Evolutionary conservation across 2,113 vertebrate species (phyloP), one percentile per base, ranked within the genome.

Genomic region (Rhinolophus ferrumequinum): DNA sequence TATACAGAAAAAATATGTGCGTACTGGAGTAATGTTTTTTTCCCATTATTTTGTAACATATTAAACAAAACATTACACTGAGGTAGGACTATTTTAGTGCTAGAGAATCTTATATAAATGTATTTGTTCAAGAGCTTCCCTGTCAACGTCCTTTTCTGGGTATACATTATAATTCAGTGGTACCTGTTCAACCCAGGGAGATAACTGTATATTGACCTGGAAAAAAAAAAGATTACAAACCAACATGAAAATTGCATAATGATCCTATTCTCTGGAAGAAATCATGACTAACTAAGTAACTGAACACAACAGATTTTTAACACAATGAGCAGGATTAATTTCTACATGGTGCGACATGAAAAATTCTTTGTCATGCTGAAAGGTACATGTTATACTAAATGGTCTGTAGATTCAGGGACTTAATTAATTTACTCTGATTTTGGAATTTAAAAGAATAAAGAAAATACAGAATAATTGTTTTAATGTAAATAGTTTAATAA

Each of bases 51-150:
- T 90, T 97, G 14, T 70, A 95, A 85, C 70, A 90, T 50, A 81
- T 8, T 91, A 47, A 95, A 69, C 21, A 88, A 93, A 98, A 50
- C 72, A 96, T 66, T 76, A 93, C 3, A 88, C 2, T 33, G 50
- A 58, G 21, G 21, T 33, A 95, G 67, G 60, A 79, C 54, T 95
- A 89, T 92, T 56, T 93, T 89, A 54, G 60, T 72, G 38, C 98
- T 99, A 99, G 15, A 99, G 96, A 97, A 99, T 98, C 72, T 97
- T 98, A 97, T 99, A 99, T n/a, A 99, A 98, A 97, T 99, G 99
- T 97, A 99, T 99, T 98, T 99, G 99, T 97, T 98, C 97, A 2
- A 99, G 98, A 1, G 99, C 98, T 83, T 99, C 99, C 67, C 97
- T 97, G 98, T 99, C 99, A 35, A 95, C 77, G 83, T 99, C 99